Conservation (phyloP, 30 jellyfish, hydroid and myxozoan species). For the Cassiopea xamachana region DNA sequence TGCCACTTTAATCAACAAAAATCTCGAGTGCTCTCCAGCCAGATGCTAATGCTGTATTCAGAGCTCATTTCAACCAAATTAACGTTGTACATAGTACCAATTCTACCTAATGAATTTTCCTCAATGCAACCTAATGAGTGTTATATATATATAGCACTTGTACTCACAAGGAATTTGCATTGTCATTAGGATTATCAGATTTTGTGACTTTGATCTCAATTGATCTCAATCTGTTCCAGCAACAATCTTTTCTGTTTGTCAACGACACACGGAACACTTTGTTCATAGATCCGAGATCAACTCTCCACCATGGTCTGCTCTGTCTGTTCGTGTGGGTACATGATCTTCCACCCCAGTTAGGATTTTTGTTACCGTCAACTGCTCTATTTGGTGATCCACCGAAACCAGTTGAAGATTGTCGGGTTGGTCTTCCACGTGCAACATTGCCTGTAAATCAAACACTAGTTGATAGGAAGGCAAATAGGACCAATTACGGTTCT, state of each 20-base stretch:
- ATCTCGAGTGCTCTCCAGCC: no score
- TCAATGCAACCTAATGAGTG: background rate
- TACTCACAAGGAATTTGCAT: constrained; percentile 41
- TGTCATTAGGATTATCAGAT: background rate
- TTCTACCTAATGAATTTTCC: background rate
- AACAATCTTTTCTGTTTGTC: constrained; percentile 65
- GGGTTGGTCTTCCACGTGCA: constrained; percentile 65
- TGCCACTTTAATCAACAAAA: no score
- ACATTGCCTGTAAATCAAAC: constrained; percentile 15
- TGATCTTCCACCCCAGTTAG: constrained; percentile 55
- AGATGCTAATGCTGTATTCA: no score
- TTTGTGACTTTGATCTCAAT: constrained; percentile 57
- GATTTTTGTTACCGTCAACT: constrained; percentile 55
- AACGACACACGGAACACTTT: constrained; percentile 24
- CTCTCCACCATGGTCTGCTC: constrained; percentile 73
- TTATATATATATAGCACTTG: background rate
- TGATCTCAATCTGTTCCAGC: constrained; percentile 48
- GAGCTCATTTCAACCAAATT: no score
- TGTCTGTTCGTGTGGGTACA: constrained; percentile 55
- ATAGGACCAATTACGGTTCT: background rate
- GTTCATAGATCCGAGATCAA: constrained; percentile 37
- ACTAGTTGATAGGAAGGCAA: background rate
- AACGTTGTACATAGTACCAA: no score
- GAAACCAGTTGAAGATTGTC: constrained; percentile 62
- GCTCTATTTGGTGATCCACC: constrained; percentile 55